Percentiles rank a stretch among this genome's conserved stretches.
Evolutionary conservation across 2,113 vertebrate genomes (phyloP).

Genomic region (Cyrtonyx montezumae): DNA sequence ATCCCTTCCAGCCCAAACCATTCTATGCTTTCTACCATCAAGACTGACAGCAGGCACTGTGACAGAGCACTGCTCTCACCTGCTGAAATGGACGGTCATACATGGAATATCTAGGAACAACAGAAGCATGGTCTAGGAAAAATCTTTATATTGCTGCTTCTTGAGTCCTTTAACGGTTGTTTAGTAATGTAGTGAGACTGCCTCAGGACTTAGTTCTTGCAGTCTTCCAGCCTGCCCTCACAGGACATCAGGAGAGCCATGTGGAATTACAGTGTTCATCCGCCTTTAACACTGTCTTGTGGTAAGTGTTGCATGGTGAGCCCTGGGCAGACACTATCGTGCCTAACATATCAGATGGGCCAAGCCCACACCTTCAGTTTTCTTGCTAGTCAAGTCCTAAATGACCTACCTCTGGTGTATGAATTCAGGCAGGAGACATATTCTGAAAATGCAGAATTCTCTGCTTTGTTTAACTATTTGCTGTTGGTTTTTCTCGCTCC

Average conservation of each 20-base stretch:
- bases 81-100: neutral
- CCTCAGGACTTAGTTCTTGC: neutral
- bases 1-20: neutral
- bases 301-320: neutral
- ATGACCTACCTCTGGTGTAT: neutral
- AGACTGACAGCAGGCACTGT: neutral
- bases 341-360: neutral
- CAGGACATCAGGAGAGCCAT: neutral
- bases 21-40: neutral
- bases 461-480: neutral
- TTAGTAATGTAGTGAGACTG: rapidly evolving
- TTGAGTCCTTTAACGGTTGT: neutral
- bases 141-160: neutral
- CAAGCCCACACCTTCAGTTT: neutral
- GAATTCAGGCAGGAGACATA: neutral
- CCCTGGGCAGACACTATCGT: no score
- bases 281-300: neutral
- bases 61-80: neutral
- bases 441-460: neutral
- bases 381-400: neutral
- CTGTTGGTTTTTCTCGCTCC: neutral
- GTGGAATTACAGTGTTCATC: neutral
- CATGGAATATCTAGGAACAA: neutral
- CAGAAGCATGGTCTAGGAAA: neutral
- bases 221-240: neutral